phyloP scores from a whole-genome alignment of 2,797 vertebrate species.

The Cryptoblepharus egeriae region DNA sequence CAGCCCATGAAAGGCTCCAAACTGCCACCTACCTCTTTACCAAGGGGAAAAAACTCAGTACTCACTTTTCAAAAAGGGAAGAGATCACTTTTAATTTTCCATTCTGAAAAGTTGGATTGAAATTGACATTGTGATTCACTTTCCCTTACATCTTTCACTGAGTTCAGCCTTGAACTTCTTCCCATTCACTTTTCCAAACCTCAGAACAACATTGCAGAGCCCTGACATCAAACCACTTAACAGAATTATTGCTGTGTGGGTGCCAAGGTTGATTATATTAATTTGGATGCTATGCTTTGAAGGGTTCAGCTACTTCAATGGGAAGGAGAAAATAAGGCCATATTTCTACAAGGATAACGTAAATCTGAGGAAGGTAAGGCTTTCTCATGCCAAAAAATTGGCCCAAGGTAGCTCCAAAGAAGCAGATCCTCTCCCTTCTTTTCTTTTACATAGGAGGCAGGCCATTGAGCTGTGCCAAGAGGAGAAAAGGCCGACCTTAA shows the following conservation, averaged over 20 bases:
- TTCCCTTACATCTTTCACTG: neutral
- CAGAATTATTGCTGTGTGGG: slow-evolving; percentile 34
- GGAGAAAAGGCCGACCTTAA: neutral
- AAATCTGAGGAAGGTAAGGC: neutral
- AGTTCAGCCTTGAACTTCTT: neutral
- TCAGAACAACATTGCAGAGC: slow-evolving; percentile 12
- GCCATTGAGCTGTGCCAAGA: neutral
- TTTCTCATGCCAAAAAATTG: neutral
- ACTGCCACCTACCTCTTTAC: neutral
- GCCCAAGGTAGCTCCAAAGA: too few relatives aligned
- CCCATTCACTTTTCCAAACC: neutral
- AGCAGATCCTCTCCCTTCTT: neutral
- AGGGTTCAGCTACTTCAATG: neutral
- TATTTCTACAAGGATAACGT: neutral
- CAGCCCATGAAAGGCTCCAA: neutral
- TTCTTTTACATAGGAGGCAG: neutral
- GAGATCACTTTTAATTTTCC: slow-evolving; percentile 19
- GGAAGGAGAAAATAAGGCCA: neutral
- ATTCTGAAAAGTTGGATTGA: neutral
- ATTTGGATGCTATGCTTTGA: slow-evolving; percentile 34
- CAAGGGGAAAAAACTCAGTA: neutral
- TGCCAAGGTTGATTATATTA: neutral
- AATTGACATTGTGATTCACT: neutral
- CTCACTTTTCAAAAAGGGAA: neutral
- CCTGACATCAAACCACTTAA: slow-evolving; percentile 40